Base-by-base conservation (phyloP, 1,140 invertebrate genomes). In the Arctopsyche grandis region DNA sequence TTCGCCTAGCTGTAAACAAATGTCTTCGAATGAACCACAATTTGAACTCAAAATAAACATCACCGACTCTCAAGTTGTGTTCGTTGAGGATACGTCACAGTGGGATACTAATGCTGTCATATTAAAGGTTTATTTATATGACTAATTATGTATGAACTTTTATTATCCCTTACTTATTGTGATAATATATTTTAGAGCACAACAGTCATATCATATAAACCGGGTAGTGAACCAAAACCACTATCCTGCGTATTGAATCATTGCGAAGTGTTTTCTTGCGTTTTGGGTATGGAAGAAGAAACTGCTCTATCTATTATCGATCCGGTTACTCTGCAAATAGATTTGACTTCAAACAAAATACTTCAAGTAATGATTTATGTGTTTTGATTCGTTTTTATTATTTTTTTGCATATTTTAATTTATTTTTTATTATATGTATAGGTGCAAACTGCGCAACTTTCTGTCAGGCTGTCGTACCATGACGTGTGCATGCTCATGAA, bases 251-350 rank as follows among this genome's bases (percentile, higher is more conserved):
- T 93, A 86, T 88, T 99, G 16, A 96, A 96, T 82, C 93, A 96
- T 83, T 93, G 97, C 83, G 97, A 99, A 88, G 90, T 99, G 81
- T 99, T 98, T 87, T 98, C 97, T 0, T 98, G 97, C 86, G 94
- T 96, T 80, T 87, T 99, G 56, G 96, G 95, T 7, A 90, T 94
- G 80, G 97, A 98, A 88, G 95, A 98, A 77, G 96, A 98, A 84
- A 98, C 97, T 0, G 96, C 97, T 0, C 88, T 98, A 5, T 97
- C 97, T n/a, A 99, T 99, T 81, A 94, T 99, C 63, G 97, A 99
- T 87, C 97, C 97, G 0, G 94, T 96, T 58, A 95, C 93, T 5
- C 88, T 97, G 14, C 95, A 92, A 84, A 89, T 95, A 29, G 93
- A 95, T 79, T 84, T 88, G 24, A 83, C 82, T 78, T 73, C 82